Percentiles rank a stretch among this genome's conserved stretches.
Conservation (phyloP, 1,140 invertebrate species). For the Macrostomum lignano region DNA sequence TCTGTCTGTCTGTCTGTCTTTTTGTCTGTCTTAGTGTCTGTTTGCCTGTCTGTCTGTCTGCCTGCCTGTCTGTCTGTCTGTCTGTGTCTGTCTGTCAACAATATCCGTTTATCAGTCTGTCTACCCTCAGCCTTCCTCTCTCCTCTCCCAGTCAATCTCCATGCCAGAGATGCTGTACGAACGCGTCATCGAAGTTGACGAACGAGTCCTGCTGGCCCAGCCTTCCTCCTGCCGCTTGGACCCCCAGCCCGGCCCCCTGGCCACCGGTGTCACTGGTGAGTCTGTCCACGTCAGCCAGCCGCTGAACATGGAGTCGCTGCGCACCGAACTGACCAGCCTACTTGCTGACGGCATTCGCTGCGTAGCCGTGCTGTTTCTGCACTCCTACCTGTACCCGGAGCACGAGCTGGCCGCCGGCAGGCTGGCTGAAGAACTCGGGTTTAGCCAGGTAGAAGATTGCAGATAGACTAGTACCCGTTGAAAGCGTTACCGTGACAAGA, state of each 20-base stretch:
- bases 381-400: slow-evolving; percentile 62
- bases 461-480: too few relatives aligned
- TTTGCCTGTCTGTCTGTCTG: too few relatives aligned
- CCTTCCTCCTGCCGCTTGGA: too few relatives aligned
- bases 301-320: slow-evolving; percentile 27
- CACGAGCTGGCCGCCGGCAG: slow-evolving; percentile 54
- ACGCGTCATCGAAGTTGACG: slow-evolving; percentile 62
- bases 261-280: slow-evolving; percentile 4
- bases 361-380: slow-evolving; percentile 68
- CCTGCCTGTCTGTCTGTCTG: too few relatives aligned
- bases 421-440: slow-evolving; percentile 53
- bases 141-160: slow-evolving; percentile 39
- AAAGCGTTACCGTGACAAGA: too few relatives aligned
- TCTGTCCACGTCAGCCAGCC: slow-evolving; percentile 21
- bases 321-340: slow-evolving; percentile 35
- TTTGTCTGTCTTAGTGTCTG: too few relatives aligned
- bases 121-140: slow-evolving; percentile 1
- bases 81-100: too few relatives aligned
- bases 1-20: not conserved
- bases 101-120: too few relatives aligned
- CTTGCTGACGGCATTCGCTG: slow-evolving; percentile 50
- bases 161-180: slow-evolving; percentile 62
- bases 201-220: slow-evolving; percentile 44
- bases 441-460: too few relatives aligned
- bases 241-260: not conserved